phyloP scores from a whole-genome alignment of 2,113 vertebrate species.

The Triplophysa rosa region DNA sequence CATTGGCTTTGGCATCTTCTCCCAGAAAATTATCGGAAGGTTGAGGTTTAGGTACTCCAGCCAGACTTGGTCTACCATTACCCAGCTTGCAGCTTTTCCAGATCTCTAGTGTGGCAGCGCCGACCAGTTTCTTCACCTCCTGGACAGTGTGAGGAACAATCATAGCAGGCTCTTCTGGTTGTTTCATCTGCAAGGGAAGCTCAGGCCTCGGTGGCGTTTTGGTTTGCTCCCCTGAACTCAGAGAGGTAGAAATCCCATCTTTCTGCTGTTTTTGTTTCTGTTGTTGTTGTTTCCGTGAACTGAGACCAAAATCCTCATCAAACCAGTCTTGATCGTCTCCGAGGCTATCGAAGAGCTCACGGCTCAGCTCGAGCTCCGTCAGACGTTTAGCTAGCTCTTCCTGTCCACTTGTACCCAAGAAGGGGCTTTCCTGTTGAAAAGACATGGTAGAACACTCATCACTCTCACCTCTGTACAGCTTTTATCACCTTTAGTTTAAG shows the following conservation, averaged over 20 bases:
- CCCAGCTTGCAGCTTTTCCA: slow-evolving; percentile 85
- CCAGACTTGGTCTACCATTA: slow-evolving; percentile 64
- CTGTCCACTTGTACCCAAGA: slow-evolving; percentile 87
- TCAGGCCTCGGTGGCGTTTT: slow-evolving; percentile 78
- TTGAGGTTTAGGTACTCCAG: slow-evolving; percentile 60
- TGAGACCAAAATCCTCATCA: slow-evolving; percentile 97
- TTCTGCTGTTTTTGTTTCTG: slow-evolving; percentile 62
- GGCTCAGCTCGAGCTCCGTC: slow-evolving; percentile 89
- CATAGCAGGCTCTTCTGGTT: slow-evolving; percentile 81
- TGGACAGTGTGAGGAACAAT: slow-evolving; percentile 84
- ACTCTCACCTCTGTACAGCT: neutral
- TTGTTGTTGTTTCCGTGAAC: slow-evolving; percentile 82
- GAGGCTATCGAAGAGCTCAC: slow-evolving; percentile 83
- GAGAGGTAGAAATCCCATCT: slow-evolving; percentile 46
- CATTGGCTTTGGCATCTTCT: slow-evolving; percentile 65
- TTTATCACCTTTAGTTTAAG: neutral
- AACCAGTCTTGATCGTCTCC: slow-evolving; percentile 97
- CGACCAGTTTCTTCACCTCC: slow-evolving; percentile 87
- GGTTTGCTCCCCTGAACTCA: slow-evolving; percentile 58
- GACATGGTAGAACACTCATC: neutral
- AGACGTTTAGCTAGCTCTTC: slow-evolving; percentile 91
- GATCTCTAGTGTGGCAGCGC: slow-evolving; percentile 81
- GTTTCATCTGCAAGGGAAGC: slow-evolving; percentile 71
- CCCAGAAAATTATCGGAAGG: slow-evolving; percentile 72
- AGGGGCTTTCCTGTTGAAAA: slow-evolving; percentile 82